phyloP scores from a whole-genome alignment of 2,797 vertebrate genomes.

The Pangasius larnaudii region DNA sequence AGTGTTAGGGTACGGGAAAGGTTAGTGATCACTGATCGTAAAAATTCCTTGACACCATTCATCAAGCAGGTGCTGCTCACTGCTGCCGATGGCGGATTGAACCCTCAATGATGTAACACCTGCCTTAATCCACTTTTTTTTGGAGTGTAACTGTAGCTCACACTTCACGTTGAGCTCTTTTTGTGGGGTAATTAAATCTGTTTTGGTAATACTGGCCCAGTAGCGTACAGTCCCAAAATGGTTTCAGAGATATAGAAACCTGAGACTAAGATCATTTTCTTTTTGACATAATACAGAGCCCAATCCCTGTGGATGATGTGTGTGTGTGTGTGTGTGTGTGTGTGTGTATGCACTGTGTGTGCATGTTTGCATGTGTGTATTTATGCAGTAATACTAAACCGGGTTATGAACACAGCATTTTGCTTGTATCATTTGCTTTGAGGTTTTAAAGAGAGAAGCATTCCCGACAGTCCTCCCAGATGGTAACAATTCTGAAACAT shows the following conservation, averaged over 20 bases:
- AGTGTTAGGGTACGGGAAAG: background rate
- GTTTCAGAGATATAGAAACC: slow-evolving; percentile 28
- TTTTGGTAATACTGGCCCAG: background rate
- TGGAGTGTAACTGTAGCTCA: slow-evolving; percentile 8
- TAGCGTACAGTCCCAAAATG: background rate
- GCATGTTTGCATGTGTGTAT: slow-evolving; percentile 37
- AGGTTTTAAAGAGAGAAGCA: slow-evolving; percentile 82
- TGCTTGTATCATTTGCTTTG: slow-evolving; percentile 82
- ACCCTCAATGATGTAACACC: slow-evolving; percentile 21
- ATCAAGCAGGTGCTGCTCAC: slow-evolving; percentile 28
- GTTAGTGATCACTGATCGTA: background rate
- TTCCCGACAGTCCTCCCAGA: slow-evolving; percentile 81
- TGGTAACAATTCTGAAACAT: slow-evolving; percentile 84
- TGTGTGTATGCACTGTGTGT: background rate
- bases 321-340: slow-evolving; percentile 1
- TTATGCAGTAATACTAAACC: slow-evolving; percentile 72
- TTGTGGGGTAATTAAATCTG: slow-evolving; percentile 24
- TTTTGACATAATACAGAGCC: slow-evolving; percentile 39
- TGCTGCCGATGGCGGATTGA: slow-evolving; percentile 3
- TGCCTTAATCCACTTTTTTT: slow-evolving; percentile 29
- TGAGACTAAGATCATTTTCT: slow-evolving; percentile 27
- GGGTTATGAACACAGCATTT: slow-evolving; percentile 78
- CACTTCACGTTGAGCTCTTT: slow-evolving; percentile 9
- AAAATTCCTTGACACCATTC: background rate
- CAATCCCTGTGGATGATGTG: background rate